Conservation (phyloP, 2,113 vertebrate genomes). For the Manacus vitellinus region DNA sequence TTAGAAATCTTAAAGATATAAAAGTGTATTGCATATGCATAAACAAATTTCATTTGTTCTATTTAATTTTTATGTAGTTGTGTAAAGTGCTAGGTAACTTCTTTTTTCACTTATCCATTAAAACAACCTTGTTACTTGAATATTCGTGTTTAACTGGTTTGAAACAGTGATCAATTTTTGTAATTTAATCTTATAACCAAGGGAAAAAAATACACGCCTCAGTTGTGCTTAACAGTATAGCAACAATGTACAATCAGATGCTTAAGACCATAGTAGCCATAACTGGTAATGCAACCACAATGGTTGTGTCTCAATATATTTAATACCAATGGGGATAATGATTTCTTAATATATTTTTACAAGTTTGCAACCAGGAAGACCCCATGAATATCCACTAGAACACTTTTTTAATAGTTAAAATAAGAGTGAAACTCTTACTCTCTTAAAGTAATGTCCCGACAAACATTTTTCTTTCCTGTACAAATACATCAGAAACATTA, state of each 20-base stretch:
- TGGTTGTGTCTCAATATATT: neutral
- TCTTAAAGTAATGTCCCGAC: slow-evolving; percentile 12
- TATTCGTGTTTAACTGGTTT: slow-evolving; percentile 72
- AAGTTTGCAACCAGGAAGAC: slow-evolving; percentile 40
- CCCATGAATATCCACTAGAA: slow-evolving; percentile 41
- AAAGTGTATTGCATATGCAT: slow-evolving; percentile 79
- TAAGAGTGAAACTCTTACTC: slow-evolving; percentile 24
- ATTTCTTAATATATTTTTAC: slow-evolving; percentile 47
- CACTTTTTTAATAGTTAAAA: slow-evolving; percentile 26
- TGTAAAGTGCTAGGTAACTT: slow-evolving; percentile 75
- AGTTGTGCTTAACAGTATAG: slow-evolving; percentile 33
- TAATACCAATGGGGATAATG: slow-evolving; percentile 24
- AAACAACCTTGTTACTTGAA: slow-evolving; percentile 81
- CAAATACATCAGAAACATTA: slow-evolving; percentile 30
- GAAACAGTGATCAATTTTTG: slow-evolving; percentile 62
- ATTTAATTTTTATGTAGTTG: slow-evolving; percentile 81
- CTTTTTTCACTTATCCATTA: slow-evolving; percentile 63
- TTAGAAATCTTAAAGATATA: slow-evolving; percentile 79
- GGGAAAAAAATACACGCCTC: slow-evolving; percentile 41
- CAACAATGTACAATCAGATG: slow-evolving; percentile 42
- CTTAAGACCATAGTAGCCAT: slow-evolving; percentile 35
- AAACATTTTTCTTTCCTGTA: slow-evolving; percentile 54
- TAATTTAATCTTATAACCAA: slow-evolving; percentile 41
- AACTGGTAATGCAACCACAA: slow-evolving; percentile 5
- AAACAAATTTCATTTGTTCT: slow-evolving; percentile 78